phyloP scores from a whole-genome alignment of 2,797 vertebrate genomes.

The Falco cherrug region DNA sequence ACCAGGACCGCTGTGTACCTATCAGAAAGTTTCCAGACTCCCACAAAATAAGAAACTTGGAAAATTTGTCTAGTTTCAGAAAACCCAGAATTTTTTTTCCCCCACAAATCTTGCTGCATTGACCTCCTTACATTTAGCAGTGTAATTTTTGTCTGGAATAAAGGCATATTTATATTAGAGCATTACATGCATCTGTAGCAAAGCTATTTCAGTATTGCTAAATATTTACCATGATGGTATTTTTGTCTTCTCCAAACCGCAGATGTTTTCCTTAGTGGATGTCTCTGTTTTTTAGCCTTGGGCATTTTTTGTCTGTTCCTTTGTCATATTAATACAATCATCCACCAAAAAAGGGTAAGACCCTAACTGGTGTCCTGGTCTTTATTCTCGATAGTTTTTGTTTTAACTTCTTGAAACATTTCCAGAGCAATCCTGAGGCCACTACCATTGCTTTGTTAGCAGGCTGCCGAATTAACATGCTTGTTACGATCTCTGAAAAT shows the following conservation, averaged over 20 bases:
- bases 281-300: slow-evolving; percentile 4
- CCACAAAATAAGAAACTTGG: not conserved
- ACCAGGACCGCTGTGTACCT: not conserved
- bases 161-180: slow-evolving; percentile 29
- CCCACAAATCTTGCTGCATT: slow-evolving; percentile 28
- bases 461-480: slow-evolving; percentile 34
- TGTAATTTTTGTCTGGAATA: not conserved
- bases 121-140: slow-evolving; percentile 40
- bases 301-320: slow-evolving; percentile 38
- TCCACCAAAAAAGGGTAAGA: slow-evolving; percentile 53
- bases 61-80: not conserved
- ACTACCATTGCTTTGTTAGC: slow-evolving; percentile 39
- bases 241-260: slow-evolving; percentile 71
- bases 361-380: slow-evolving; percentile 32
- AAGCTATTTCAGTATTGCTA: slow-evolving; percentile 67
- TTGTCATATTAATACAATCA: slow-evolving; percentile 51
- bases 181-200: slow-evolving; percentile 34
- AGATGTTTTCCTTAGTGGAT: slow-evolving; percentile 65
- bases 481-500: slow-evolving; percentile 30
- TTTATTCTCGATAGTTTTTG: slow-evolving; percentile 47
- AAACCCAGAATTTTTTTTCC: not conserved
- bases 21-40: not conserved
- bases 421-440: slow-evolving; percentile 51
- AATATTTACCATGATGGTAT: slow-evolving; percentile 71
- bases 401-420: slow-evolving; percentile 66